phyloP scores from a whole-genome alignment of 2,888 invertebrate species.

The Morpho deidamia region DNA sequence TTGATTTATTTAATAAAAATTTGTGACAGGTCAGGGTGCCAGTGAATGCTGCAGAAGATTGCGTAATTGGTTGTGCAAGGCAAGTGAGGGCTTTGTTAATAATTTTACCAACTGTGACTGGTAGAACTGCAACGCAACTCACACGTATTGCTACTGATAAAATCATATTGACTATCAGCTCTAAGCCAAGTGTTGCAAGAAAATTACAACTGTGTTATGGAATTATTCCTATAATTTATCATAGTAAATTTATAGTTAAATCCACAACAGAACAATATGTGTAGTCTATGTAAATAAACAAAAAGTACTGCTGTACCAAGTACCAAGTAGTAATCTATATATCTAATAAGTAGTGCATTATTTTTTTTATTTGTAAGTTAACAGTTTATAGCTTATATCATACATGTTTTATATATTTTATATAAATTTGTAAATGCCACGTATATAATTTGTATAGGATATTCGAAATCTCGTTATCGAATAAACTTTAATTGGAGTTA shows the following conservation, averaged over 20 bases:
- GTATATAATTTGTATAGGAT: no score
- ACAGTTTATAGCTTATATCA: no score
- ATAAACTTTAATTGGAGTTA: no score
- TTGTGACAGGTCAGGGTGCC: constrained; percentile 30
- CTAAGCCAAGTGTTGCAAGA: constrained; percentile 58
- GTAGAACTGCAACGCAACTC: constrained; percentile 32
- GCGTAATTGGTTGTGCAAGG: constrained; percentile 29
- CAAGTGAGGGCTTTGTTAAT: constrained; percentile 25
- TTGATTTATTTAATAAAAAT: not conserved
- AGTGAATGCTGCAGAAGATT: constrained; percentile 36
- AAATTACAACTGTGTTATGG: constrained; percentile 70
- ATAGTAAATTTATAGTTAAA: constrained; percentile 34
- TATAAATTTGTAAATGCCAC: no score
- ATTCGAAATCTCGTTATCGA: no score
- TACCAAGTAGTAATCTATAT: no score
- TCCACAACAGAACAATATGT: no score
- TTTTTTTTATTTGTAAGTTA: no score
- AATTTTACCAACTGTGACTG: constrained; percentile 35
- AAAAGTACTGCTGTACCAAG: no score
- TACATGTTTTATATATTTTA: no score
- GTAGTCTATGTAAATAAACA: no score
- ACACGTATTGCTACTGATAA: constrained; percentile 25
- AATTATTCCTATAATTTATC: constrained; percentile 54
- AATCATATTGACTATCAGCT: constrained; percentile 31
- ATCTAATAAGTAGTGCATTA: no score